Base-by-base conservation (phyloP, 2,888 invertebrate genomes). In the Coremacera marginata region DNA sequence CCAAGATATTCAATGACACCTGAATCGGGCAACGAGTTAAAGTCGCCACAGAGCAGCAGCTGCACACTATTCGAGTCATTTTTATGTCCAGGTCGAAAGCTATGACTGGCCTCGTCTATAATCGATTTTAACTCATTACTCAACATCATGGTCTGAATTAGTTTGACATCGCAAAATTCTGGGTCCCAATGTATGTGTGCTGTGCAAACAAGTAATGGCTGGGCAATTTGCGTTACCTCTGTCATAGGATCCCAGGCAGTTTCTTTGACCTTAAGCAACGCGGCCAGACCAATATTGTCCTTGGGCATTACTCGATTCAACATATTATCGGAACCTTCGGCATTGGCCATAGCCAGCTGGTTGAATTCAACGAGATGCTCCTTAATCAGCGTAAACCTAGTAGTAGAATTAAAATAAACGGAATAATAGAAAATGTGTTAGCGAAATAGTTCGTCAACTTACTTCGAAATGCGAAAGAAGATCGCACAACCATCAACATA, bases 141-240 rank as follows among this genome's bases (percentile, higher is more conserved):
- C 83, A 99, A 91, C 98, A 99, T 98, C 96, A 99, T 98, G 51
- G 98, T 98, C 90, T 99, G 99, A 82, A 99, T 98, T 67, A 99
- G 92, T 90, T 99, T 99, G 68, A 99, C 99, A 90, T 99, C 99
- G 89, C 98, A 98, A 90, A 95, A 99, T 91, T 99, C 98, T 0
- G 99, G 99, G 91, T 99, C 99, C 99, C 99, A 99, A 90, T 99
- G 99, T 84, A 99, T 97, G 90, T 99, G 99, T 51, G 99, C 98
- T 44, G 98, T 99, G 90, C 98, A 98, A 72, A 99, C 98, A 79
- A 99, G 91, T 79, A 99, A 92, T 25, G 96, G 96, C 88, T 96
- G 96, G 83, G 93, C 93, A 82, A 94, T 91, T 90, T 93, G 94
- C 80, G 92, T 93, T 82, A 94, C 92, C 87, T 97, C 96, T 72